Evolutionary conservation across 2,113 vertebrate species (phyloP), one percentile per base, ranked within the genome.

Genomic region (Promerops cafer): DNA sequence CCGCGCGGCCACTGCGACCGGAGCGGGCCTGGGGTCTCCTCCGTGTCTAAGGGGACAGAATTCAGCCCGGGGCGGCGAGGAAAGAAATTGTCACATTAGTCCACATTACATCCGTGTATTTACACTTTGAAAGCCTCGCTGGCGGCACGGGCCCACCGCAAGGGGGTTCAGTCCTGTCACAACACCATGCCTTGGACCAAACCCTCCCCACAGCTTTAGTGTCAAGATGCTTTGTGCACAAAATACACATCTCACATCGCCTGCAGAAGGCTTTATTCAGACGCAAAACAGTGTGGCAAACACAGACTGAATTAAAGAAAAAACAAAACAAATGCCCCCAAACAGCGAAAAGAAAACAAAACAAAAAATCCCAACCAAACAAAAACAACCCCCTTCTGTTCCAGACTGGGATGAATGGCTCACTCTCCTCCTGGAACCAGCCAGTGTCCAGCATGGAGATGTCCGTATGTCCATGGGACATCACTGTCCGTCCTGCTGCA

Each of bases 121-220:
- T 61, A 42, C 30, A 19, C 40, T 35, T 26, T 11, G 54, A 68
- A 76, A 76, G 30, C n/a, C 26, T 31, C 40, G 11, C 24, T 27
- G 17, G 40, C 17, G 6, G 13, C 40, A 10, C 3, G 2, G 7
- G 1, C 2, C 8, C 5, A 15, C 19, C 44, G 26, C 6, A 3
- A 4, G 10, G 28, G 1, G 1, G 8, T 11, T 60, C 59, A 10
- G 11, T 7, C 30, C 18, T 13, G 5, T 7, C 28, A 14, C 1
- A 1, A 11, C 20, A 13, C 30, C 40, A 0, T 8, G 3, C 9
- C 33, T 24, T 12, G 16, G 4, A 8, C 3, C 53, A 18, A 47
- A 16, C 11, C 39, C 31, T 9, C 45, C 5, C 1, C 1, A 0
- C 6, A 4, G 60, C 8, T 39, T 6, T 4, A 12, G 26, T 1